A percentile compares a stretch with the other conserved stretches of the same genome.
Conservation (phyloP, 2,797 vertebrate genomes). For the Balearica regulorum region DNA sequence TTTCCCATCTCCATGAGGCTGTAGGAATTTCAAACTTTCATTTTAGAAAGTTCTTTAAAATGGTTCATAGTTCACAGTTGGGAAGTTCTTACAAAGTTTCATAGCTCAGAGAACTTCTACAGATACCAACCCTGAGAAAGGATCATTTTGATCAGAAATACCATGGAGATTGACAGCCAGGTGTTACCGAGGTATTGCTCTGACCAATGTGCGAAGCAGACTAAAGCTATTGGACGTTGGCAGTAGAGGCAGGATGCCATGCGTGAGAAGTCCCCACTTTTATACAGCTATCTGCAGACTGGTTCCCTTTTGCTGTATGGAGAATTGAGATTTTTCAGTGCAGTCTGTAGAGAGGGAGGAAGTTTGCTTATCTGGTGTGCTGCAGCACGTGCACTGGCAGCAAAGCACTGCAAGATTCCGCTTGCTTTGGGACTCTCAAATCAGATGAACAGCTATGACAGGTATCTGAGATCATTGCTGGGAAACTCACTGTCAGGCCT, state of each 20-base stretch:
- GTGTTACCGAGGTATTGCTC: not conserved
- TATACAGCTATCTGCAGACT: not conserved
- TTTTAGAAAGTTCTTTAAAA: not conserved
- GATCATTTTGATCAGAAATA: not conserved
- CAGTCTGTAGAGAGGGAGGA: not conserved
- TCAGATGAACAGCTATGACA: not conserved
- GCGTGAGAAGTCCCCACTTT: not conserved
- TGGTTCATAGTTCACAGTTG: not conserved
- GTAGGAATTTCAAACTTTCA: not conserved
- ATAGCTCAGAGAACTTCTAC: not conserved
- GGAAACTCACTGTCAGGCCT: constrained; percentile 10
- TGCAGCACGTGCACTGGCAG: not conserved
- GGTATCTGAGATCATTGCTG: not conserved
- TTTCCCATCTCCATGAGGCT: not conserved
- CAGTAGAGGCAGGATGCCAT: not conserved
- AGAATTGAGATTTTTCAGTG: not conserved
- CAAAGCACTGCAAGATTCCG: not conserved
- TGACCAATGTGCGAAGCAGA: not conserved
- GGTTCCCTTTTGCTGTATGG: not conserved
- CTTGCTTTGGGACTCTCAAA: not conserved
- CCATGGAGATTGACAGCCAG: not conserved
- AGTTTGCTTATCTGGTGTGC: accelerated
- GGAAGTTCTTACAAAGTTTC: not conserved
- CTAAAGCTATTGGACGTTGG: not conserved
- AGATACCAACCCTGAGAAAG: not conserved